Conservation (phyloP, 1,140 invertebrate species). For the Hyphantria cunea region DNA sequence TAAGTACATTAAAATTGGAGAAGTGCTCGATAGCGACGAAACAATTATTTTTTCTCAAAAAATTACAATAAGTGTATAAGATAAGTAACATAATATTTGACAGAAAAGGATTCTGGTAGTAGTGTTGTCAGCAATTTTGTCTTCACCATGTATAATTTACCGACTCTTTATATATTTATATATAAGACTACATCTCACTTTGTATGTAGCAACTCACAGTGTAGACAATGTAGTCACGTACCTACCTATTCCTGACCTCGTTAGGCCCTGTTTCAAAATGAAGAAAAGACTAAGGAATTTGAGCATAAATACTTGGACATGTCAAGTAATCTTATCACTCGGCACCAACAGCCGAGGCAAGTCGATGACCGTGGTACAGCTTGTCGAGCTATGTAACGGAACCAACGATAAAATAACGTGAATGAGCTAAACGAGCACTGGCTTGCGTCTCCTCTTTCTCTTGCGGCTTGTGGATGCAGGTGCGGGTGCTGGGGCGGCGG, state of each 20-base stretch:
- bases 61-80: too few species aligned
- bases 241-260: neutral
- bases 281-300: constrained; percentile 18
- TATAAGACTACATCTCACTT: too few species aligned
- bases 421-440: constrained; percentile 60
- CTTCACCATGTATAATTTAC: too few species aligned
- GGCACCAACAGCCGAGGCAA: neutral
- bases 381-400: constrained; percentile 6
- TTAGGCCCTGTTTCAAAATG: neutral
- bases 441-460: constrained; percentile 43
- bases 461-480: constrained; percentile 23
- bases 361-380: constrained; percentile 1
- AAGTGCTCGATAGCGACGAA: too few species aligned
- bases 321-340: constrained; percentile 1
- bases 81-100: too few species aligned
- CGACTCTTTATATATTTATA: too few species aligned
- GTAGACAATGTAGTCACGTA: too few species aligned
- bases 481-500: constrained; percentile 25
- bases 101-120: too few species aligned
- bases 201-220: too few species aligned
- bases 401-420: constrained; percentile 5
- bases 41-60: too few species aligned
- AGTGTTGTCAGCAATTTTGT: too few species aligned
- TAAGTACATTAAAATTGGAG: too few species aligned
- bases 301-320: constrained; percentile 12